These are phyloP conservation scores for Liasis olivaceus DNA, from an alignment of 2,797 vertebrate genomes.

Conservation along the genomic window DNA sequence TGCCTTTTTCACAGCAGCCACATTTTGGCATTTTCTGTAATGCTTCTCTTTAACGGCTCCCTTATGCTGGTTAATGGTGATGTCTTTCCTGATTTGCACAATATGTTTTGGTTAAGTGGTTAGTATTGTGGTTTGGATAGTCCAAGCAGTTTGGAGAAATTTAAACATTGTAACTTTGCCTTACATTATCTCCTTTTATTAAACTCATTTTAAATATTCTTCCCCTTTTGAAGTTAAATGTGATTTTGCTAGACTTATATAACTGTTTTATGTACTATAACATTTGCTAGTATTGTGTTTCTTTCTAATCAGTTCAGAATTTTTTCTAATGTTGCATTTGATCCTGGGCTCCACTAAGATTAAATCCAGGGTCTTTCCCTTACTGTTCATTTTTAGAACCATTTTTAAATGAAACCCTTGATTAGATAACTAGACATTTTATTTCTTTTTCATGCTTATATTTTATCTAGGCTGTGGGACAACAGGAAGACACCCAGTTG, in stretches of 20 bases:
- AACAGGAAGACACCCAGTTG: neutral
- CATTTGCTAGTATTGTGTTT: neutral
- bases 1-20: neutral
- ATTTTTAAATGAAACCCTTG: neutral
- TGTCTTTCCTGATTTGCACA: neutral
- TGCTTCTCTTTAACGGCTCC: neutral
- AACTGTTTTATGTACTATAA: neutral
- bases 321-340: neutral
- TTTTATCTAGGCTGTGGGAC: neutral
- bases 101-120: neutral
- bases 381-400: neutral
- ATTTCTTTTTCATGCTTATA: neutral
- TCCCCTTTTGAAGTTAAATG: neutral
- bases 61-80: neutral
- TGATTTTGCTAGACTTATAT: neutral
- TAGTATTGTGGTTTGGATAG: neutral
- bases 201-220: neutral
- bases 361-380: neutral
- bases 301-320: neutral
- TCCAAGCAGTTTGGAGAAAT: neutral
- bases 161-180: neutral
- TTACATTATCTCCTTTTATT: neutral
- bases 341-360: neutral
- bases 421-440: neutral
- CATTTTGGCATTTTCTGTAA: neutral